Percentiles rank a stretch among this genome's conserved stretches.
Conservation (phyloP, 2,113 vertebrate genomes). For the Megaptera novaeangliae region DNA sequence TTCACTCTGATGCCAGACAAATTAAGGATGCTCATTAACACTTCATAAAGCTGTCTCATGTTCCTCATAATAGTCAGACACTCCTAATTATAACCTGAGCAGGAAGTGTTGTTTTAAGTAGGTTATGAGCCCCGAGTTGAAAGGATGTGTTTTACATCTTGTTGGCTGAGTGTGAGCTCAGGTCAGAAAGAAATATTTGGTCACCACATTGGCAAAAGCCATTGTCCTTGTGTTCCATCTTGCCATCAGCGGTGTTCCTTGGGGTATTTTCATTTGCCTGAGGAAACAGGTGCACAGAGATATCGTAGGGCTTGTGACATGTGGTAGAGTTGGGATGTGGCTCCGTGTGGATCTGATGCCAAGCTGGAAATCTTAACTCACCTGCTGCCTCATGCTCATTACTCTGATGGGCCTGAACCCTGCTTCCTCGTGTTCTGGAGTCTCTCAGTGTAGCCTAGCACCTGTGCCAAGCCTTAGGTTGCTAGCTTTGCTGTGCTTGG, state of each 20-base stretch:
- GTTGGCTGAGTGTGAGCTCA: not conserved
- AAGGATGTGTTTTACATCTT: not conserved
- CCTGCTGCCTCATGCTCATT: not conserved
- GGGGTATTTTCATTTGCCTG: not conserved
- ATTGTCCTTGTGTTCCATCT: not conserved
- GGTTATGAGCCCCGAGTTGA: not conserved
- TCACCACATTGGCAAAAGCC: not conserved
- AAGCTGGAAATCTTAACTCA: not conserved
- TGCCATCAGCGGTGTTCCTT: not conserved
- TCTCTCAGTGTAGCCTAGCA: not conserved
- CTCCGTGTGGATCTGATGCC: not conserved
- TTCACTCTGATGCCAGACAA: not conserved
- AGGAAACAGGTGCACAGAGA: not conserved
- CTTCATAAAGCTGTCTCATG: not conserved
- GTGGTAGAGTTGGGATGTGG: not conserved
- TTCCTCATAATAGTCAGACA: not conserved
- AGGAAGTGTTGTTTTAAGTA: slow-evolving; percentile 9
- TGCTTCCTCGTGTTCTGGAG: not conserved
- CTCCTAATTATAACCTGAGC: slow-evolving; percentile 12
- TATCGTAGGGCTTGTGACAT: not conserved
- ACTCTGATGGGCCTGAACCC: not conserved
- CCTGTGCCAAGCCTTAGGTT: not conserved
- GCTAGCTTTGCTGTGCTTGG: not conserved
- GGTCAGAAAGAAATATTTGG: not conserved
- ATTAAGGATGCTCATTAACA: not conserved